Evolutionary conservation across 2,113 vertebrate genomes (phyloP).

Genomic region (Sceloporus undulatus): DNA sequence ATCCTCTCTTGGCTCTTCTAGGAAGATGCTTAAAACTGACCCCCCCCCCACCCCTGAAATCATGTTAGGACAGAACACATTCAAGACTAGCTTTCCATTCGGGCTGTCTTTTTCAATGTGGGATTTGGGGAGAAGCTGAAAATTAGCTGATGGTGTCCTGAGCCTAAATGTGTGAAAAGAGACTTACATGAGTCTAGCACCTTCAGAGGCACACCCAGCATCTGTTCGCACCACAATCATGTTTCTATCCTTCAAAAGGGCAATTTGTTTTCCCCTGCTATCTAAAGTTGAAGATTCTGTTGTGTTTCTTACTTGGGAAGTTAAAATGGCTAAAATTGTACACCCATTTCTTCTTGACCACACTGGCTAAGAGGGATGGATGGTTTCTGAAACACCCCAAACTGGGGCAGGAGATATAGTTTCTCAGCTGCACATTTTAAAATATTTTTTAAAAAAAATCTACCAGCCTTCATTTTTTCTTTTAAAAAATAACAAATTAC

Average conservation of each 20-base stretch:
- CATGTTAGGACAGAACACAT: fast-evolving
- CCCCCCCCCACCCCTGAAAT: background rate
- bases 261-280: conserved; percentile 67
- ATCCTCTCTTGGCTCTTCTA: too few relatives aligned
- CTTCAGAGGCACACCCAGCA: conserved; percentile 69
- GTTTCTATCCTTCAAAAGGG: conserved; percentile 66
- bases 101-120: conserved; percentile 54
- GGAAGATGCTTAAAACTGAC: background rate
- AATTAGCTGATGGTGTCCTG: conserved; percentile 71
- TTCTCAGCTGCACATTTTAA: background rate
- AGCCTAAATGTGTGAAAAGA: conserved; percentile 67
- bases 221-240: conserved; percentile 66
- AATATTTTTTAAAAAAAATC: too few relatives aligned
- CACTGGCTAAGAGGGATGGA: background rate
- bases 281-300: conserved; percentile 56
- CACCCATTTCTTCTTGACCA: background rate
- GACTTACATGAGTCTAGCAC: conserved; percentile 72
- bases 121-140: conserved; percentile 68
- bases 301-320: conserved; percentile 50
- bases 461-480: background rate
- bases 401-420: background rate
- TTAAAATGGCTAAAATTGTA: conserved; percentile 23
- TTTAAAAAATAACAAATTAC: background rate
- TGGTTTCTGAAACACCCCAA: background rate
- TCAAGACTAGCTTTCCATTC: background rate